Base-by-base conservation (phyloP, 1,140 invertebrate genomes). In the Eubasilissa regina region DNA sequence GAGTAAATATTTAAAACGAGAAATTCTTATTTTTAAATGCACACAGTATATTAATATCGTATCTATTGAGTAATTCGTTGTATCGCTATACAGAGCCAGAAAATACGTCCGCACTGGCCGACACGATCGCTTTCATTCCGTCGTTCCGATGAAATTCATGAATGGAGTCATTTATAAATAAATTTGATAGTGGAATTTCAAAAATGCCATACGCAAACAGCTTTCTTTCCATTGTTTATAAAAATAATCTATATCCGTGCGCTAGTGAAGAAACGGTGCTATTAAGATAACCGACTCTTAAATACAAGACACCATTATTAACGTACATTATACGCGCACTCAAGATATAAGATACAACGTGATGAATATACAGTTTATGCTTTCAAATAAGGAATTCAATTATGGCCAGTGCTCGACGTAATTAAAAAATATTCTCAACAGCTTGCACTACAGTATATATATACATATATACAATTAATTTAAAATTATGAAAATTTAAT, bases 91-190 rank as follows among this genome's bases (percentile, higher is more conserved):
- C 25, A 35, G 6, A 35, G 25, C 25, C 6, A n/a, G 25, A 35
- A 35, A 35, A 35, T 35, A 35, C 25, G 25, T 35, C 25, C 6
- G 25, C 25, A 35, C 25, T 35, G 25, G 58, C 17, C 11, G n/a
- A 10, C 0, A 19, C 0, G 9, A 10, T 15, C 58, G 10, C 9
- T 0, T 35, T 19, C 11, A 60, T 21, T 19, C 35, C 35, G 58
- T 60, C 35, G 17, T n/a, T 19, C 7, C 17, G 53, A 3, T 4
- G n/a, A 55, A n/a, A 55, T 55, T 58, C 55, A 58, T 58, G 55
- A 58, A 58, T 58, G 55, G 17, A 58, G 21, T 21, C 10, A 10
- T 58, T 58, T 12, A 21, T 17, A 58, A 58, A 58, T 58, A 58
- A 58, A 58, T 58, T 17, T 58, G 8, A 58, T 58, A 11, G 11